Percentiles rank a stretch among this genome's conserved stretches.
Evolutionary conservation across 2,888 invertebrate species (phyloP).

Genomic region (Epistrophe grossulariae): DNA sequence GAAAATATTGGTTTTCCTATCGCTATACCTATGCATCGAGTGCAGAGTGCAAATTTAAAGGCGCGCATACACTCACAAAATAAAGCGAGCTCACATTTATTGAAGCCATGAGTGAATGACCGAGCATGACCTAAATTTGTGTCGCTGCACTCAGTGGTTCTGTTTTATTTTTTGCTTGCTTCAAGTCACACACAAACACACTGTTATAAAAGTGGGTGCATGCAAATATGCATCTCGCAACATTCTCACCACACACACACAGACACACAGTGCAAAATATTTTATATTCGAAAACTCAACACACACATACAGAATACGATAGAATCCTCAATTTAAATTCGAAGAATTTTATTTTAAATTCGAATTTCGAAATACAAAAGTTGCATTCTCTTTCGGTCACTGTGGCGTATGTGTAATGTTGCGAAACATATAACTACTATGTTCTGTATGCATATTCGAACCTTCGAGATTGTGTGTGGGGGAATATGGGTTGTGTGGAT

Average conservation of each 20-base stretch:
- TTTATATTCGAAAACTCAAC: constrained; percentile 39
- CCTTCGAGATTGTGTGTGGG: constrained; percentile 81
- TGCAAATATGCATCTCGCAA: constrained; percentile 76
- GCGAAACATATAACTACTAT: constrained; percentile 74
- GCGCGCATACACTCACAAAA: constrained; percentile 28
- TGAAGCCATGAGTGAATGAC: constrained; percentile 83
- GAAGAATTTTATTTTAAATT: constrained; percentile 61
- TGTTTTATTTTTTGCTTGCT: constrained; percentile 34
- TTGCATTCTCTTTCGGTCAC: constrained; percentile 50
- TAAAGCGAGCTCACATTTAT: constrained; percentile 52
- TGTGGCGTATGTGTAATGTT: constrained; percentile 72
- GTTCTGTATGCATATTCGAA: constrained; percentile 67
- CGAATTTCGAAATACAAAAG: constrained; percentile 71
- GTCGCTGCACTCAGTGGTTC: constrained; percentile 85
- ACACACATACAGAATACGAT: constrained; percentile 3
- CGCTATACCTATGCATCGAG: constrained; percentile 35
- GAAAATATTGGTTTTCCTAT: constrained; percentile 27
- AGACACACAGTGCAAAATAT: constrained; percentile 22
- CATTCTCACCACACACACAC: constrained; percentile 50
- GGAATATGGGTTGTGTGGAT: constrained; percentile 42
- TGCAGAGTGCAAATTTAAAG: constrained; percentile 71
- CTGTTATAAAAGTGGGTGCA: constrained; percentile 70
- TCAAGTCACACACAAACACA: constrained; percentile 31
- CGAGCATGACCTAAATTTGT: constrained; percentile 89
- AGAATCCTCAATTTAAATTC: constrained; percentile 45